Conservation (phyloP, 2,797 vertebrate species). For the Gouania willdenowi region DNA sequence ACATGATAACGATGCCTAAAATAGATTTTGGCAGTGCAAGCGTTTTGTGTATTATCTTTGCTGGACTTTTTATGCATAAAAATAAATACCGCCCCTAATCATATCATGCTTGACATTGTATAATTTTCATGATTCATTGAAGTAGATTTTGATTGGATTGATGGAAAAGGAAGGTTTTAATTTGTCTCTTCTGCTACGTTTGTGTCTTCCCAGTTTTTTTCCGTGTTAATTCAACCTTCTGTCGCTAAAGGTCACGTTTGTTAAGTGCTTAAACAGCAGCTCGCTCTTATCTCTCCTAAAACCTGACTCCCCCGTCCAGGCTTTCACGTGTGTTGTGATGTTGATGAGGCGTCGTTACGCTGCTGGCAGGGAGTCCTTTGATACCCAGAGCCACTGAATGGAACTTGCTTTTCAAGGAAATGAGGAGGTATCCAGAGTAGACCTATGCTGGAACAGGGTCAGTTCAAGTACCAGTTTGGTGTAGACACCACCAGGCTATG, state of each 20-base stretch:
- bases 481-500: too few species aligned
- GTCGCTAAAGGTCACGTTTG: slow-evolving; percentile 1
- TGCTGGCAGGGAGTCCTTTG: slow-evolving; percentile 36
- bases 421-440: slow-evolving; percentile 8
- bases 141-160: slow-evolving; percentile 1
- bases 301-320: slow-evolving; percentile 11
- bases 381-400: slow-evolving; percentile 38
- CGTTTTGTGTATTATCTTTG: not conserved
- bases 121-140: not conserved
- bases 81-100: too few species aligned
- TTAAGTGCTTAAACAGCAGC: slow-evolving; percentile 7
- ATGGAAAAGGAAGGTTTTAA: not conserved
- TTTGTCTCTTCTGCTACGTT: not conserved
- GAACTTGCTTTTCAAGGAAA: slow-evolving; percentile 35
- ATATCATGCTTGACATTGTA: too few species aligned
- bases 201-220: not conserved
- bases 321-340: slow-evolving; percentile 63
- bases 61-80: not conserved
- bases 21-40: not conserved
- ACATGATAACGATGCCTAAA: not conserved
- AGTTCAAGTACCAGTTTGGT: too few species aligned
- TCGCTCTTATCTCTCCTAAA: slow-evolving; percentile 1
- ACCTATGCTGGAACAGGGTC: not conserved
- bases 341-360: slow-evolving; percentile 55
- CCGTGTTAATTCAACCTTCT: not conserved